Evolutionary conservation across 1,140 invertebrate genomes (phyloP).

Genomic region (Atta cephalotes): DNA sequence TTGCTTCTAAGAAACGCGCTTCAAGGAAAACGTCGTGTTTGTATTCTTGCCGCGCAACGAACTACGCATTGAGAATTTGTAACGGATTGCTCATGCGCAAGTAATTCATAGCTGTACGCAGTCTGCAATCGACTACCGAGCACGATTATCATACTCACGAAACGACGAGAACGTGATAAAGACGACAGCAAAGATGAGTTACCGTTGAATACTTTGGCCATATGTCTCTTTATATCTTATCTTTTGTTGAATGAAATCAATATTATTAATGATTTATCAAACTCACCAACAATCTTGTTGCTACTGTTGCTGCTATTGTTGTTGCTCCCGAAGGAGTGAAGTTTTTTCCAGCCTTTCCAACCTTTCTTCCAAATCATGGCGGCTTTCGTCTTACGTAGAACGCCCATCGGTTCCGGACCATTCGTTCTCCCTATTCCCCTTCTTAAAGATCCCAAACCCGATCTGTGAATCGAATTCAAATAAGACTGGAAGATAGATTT

Average conservation of each 20-base stretch:
- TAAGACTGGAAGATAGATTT: background rate
- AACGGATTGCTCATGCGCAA: conserved; percentile 45
- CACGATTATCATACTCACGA: conserved; percentile 5
- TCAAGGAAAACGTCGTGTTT: conserved; percentile 27
- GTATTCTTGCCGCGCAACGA: conserved; percentile 63
- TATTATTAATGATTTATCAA: conserved; percentile 7
- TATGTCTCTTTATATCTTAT: conserved; percentile 9
- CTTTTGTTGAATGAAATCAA: background rate
- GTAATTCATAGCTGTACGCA: conserved; percentile 21
- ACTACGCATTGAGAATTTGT: conserved; percentile 69
- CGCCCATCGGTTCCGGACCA: conserved; percentile 70
- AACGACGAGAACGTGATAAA: conserved; percentile 29
- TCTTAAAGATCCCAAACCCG: conserved; percentile 82
- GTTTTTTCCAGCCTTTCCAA: conserved; percentile 92
- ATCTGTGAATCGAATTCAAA: conserved; percentile 72
- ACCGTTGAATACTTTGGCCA: background rate
- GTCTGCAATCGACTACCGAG: background rate
- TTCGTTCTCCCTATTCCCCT: conserved; percentile 78
- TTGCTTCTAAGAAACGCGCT: conserved; percentile 42
- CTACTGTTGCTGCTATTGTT: conserved; percentile 86
- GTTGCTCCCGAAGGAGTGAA: conserved; percentile 90
- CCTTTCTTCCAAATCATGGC: conserved; percentile 87
- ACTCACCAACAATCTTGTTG: conserved; percentile 84
- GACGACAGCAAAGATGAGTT: background rate
- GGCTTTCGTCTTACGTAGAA: conserved; percentile 82